Evolutionary conservation across 2,797 vertebrate genomes (phyloP).

Genomic region (Esox masquinongy): DNA sequence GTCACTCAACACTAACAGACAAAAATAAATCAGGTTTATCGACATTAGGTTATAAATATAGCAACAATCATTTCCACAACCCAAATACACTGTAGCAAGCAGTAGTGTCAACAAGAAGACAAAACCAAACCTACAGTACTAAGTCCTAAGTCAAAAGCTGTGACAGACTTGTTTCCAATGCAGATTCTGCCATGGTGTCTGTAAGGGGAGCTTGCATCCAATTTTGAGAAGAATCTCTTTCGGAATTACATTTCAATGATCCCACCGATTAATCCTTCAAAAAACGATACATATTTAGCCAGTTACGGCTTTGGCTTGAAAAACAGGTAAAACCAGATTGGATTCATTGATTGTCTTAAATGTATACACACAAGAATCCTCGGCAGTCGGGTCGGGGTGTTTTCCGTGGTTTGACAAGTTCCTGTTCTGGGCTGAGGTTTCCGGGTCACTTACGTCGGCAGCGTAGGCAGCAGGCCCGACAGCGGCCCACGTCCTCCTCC

Average conservation of each 20-base stretch:
- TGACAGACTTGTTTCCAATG: background rate
- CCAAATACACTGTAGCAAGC: background rate
- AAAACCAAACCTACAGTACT: background rate
- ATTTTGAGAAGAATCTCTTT: background rate
- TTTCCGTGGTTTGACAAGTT: background rate
- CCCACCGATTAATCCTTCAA: background rate
- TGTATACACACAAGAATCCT: background rate
- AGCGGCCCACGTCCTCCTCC: conserved; percentile 12
- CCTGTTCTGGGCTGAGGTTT: conserved; percentile 27
- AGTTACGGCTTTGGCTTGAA: background rate
- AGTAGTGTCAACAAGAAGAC: background rate
- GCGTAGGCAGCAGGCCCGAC: conserved; percentile 51
- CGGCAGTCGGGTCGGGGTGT: background rate
- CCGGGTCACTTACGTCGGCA: conserved; percentile 58
- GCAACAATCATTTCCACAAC: background rate
- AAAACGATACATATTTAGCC: background rate
- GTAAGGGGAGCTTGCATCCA: background rate
- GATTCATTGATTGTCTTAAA: background rate
- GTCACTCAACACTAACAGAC: background rate
- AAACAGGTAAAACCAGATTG: background rate
- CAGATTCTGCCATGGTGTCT: conserved; percentile 1
- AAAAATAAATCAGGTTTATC: background rate
- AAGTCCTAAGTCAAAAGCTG: background rate
- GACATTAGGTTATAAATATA: conserved; percentile 8
- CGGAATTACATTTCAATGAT: background rate